Base-by-base conservation (phyloP, 2,797 vertebrate genomes). In the Phrynocephalus guinanensis region DNA sequence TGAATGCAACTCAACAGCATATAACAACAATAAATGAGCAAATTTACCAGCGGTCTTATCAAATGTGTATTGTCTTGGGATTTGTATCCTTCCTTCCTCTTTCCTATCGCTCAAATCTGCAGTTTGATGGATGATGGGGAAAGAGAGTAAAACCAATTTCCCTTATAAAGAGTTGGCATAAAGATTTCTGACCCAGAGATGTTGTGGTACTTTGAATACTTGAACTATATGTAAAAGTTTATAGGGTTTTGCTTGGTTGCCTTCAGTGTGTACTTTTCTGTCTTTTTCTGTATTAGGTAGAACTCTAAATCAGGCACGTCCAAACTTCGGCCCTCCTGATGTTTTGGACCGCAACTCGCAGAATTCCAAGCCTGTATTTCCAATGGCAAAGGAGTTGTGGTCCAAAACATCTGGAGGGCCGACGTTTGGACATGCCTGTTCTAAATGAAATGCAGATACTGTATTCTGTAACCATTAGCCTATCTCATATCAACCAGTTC, bases 391-490 rank as follows among this genome's bases (percentile, higher is more conserved):
- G 33, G 33, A 33, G 33, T 33, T 33, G 33, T 33, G 33, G 33
- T 33, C 33, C 33, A 33, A 33, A 33, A 33, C 33, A 33, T 33
- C 33, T 33, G 33, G 33, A 33, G 33, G 33, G 33, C 33, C 2
- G 33, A 33, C 1, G 33, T 33, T 33, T 33, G 33, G 33, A 33
- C 33, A 33, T 33, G 33, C 33, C 33, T 33, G 33, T 33, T 22
- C 22, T 82, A 82, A 71, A 89, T 79, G 56, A 91, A 89, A 91
- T 0, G 0, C 78, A 71, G 85, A 44, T 84, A 83, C 3, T 38
- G 38, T 38, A 4, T 84, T 78, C 89, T 90, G 84, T 56, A 86
- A 68, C 56, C 30, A 56, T n/a, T 80, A 56, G 52, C 56, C n/a
- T 67, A 15, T 67, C 63, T 44, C 11, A 6, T 81, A 38, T 30